These are phyloP conservation scores for Ploceus nigricollis DNA, from an alignment of 2,113 vertebrate species.

Conservation along the genomic window DNA sequence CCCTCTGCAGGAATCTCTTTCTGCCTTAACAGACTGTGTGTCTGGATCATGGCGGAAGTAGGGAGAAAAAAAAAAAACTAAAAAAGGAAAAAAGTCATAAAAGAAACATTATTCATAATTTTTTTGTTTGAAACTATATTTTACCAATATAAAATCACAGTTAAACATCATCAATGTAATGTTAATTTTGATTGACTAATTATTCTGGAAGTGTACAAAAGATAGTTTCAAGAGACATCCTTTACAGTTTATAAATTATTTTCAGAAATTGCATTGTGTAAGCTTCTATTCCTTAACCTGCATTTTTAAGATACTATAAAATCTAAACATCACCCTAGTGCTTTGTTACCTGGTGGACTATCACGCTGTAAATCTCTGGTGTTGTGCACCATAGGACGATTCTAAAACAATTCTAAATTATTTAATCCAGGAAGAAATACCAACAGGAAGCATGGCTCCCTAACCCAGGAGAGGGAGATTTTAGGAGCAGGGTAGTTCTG, in stretches of 20 bases:
- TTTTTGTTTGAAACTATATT: neutral
- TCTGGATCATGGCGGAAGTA: neutral
- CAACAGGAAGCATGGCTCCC: neutral
- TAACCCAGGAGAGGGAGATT: neutral
- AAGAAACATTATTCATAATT: neutral
- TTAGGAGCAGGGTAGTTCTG: neutral
- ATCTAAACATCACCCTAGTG: neutral
- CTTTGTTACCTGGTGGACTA: neutral
- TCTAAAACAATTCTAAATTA: neutral
- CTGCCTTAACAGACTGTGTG: neutral
- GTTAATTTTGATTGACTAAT: neutral
- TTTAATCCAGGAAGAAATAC: neutral
- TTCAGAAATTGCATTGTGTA: neutral
- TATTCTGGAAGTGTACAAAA: neutral
- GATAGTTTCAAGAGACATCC: neutral
- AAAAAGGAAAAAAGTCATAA: neutral
- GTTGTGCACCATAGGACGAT: neutral
- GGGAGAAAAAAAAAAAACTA: fast-evolving
- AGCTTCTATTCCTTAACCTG: neutral
- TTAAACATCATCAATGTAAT: neutral
- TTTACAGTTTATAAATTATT: neutral
- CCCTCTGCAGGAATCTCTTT: neutral
- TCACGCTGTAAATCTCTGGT: neutral
- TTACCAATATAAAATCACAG: neutral
- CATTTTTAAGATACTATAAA: neutral